Evolutionary conservation across 2,113 vertebrate species (phyloP), one percentile per base, ranked within the genome.

Genomic region (Rafetus swinhoei): DNA sequence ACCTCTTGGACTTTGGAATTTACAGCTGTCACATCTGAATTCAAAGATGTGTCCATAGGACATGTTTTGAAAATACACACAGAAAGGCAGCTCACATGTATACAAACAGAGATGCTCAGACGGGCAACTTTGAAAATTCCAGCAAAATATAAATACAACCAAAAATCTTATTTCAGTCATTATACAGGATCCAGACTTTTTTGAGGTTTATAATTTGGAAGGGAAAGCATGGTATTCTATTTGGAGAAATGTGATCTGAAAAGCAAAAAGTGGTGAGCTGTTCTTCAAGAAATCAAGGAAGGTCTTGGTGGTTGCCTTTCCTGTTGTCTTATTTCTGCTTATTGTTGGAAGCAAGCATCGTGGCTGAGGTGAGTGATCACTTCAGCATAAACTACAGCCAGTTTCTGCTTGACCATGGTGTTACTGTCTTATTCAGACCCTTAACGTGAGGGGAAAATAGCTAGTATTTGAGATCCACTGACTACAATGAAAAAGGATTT

Each of bases 41-140:
- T 95, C 86, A 86, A 91, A 84, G 60, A 69, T 53, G 45, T 77
- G 39, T 77, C 39, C 52, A 72, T 86, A 84, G 79, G 45, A 84
- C 7, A 50, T 11, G 6, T 90, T 89, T 72, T 85, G 85, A 86
- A 96, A 94, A 94, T 45, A 19, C 32, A 35, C 65, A 69, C 32
- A 35, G 65, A 32, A 18, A 35, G 32, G 65, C 32, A 69, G 65
- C 32, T 69, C 65, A 72, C 18, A 19, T 72, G 65, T 57, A 19
- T n/a, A 12, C 7, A 76, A 79, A 6, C n/a, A 52, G 32, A 39
- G 45, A 35, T 62, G 54, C 57, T 89, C 12, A 35, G 8, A 21
- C 10, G 11, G n/a, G 65, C 19, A 11, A 57, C 18, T 45, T 35
- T 50, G 50, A 27, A 59, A 0, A 0, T 19, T 9, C 15, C 52